Evolutionary conservation across 2,888 invertebrate genomes (phyloP), one percentile per base, ranked within the genome.

Genomic region (Scrobipalpa costella): DNA sequence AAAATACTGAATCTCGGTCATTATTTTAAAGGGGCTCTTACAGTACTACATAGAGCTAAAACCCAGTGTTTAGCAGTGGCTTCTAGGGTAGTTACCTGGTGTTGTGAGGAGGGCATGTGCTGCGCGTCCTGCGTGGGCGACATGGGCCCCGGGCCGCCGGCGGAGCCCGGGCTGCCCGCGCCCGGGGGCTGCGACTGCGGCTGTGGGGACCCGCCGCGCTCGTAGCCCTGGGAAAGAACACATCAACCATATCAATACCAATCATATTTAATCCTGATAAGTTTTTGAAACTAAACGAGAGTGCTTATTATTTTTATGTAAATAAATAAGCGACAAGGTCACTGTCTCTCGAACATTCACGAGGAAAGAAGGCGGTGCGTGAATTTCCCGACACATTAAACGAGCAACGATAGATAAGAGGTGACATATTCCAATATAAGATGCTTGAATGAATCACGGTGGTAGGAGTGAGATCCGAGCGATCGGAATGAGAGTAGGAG

Each of bases 71-170:
- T n/a, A n/a, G n/a, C n/a, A n/a, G n/a, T n/a, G n/a, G n/a, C n/a
- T n/a, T n/a, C 19, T 49, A 9, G 9, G 19, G 8, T 7, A 19
- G 6, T 15, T 49, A 90, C 90, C 87, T 90, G 90, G 74, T 88
- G 89, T 65, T 85, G 88, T 65, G 86, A 90, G 40, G 88, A 21
- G 19, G 47, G 87, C 74, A 89, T 85, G 68, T 90, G 91, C 76
- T 92, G 92, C 47, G 90, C 72, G 74, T 91, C 91, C 69, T 90
- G 91, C 34, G 83, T 88, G 44, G 92, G 92, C 61, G 92, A 90
- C 73, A 90, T 81, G 52, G 86, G 86, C 36, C 91, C 92, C 65
- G 90, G 84, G 58, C 86, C 84, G 71, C 79, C 84, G 44, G 79
- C 84, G 52, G 89, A 81, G 52, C 92, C 92, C 19, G 92, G 92